A percentile compares a stretch with the other conserved stretches of the same genome.
phyloP scores from a whole-genome alignment of 2,113 vertebrate genomes.

The Muntiacus muntjak region DNA sequence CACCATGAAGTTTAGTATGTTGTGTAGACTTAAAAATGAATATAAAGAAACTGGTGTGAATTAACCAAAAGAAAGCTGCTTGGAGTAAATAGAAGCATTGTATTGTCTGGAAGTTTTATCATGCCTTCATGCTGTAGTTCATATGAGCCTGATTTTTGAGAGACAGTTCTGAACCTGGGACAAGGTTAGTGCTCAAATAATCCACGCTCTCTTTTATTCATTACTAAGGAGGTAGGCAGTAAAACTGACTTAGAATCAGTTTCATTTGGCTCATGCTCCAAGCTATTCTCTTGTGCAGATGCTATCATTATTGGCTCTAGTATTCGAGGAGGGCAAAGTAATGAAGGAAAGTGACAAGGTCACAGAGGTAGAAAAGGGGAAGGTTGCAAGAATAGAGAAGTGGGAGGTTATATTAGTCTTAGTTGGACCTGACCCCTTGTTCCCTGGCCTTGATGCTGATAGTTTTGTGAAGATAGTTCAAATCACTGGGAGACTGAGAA shows the following conservation, averaged over 20 bases:
- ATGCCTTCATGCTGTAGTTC: not conserved
- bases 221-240: slow-evolving; percentile 24
- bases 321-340: slow-evolving; percentile 44
- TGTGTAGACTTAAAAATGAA: not conserved
- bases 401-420: slow-evolving; percentile 51
- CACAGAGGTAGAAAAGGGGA: slow-evolving; percentile 43
- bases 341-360: slow-evolving; percentile 67
- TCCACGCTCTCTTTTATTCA: not conserved
- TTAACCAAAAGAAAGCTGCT: slow-evolving; percentile 7
- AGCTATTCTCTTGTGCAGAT: slow-evolving; percentile 48
- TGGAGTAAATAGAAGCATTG: not conserved
- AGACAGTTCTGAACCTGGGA: not conserved
- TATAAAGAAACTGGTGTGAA: not conserved
- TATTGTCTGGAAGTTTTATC: not conserved
- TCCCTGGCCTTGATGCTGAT: slow-evolving; percentile 56
- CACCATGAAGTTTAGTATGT: slow-evolving; percentile 4
- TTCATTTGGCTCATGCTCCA: slow-evolving; percentile 48
- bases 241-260: slow-evolving; percentile 28
- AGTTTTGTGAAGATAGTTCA: slow-evolving; percentile 47
- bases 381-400: slow-evolving; percentile 35
- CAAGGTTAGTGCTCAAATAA: not conserved
- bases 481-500: not conserved
- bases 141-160: not conserved
- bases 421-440: slow-evolving; percentile 43
- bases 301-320: slow-evolving; percentile 43